Evolutionary conservation across 64 coral and sea anemone species (phyloP).

Genomic region (Actinia equina): DNA sequence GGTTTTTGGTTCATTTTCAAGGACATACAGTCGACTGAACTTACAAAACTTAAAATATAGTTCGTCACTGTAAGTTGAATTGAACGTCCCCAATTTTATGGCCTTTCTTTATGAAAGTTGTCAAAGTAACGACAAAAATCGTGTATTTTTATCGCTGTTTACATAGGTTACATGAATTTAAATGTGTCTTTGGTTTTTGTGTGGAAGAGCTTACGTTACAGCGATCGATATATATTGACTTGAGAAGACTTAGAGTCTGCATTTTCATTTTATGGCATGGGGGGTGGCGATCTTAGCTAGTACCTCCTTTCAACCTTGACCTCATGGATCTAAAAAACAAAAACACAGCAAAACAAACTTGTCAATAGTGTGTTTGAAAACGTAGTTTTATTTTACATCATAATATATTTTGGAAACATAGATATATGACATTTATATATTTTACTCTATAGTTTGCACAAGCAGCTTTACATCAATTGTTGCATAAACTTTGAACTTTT

Average conservation of each 20-base stretch:
- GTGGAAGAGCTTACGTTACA: not conserved
- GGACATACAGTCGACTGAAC: not conserved
- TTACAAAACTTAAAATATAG: not conserved
- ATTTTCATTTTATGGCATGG: not conserved
- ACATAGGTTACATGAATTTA: constrained; percentile 2
- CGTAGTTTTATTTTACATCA: not conserved
- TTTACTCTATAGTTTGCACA: not conserved
- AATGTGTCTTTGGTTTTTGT: not conserved
- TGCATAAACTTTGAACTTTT: not conserved
- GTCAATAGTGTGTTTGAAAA: not conserved
- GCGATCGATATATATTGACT: not conserved
- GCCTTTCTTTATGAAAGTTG: constrained; percentile 3
- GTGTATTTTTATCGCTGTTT: not conserved
- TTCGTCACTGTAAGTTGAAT: not conserved
- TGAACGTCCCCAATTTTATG: not conserved
- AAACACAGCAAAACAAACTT: not conserved
- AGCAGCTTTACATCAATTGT: no score
- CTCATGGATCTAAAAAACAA: not conserved
- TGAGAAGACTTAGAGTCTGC: not conserved
- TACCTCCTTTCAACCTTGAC: constrained; percentile 25
- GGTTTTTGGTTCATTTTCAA: not conserved
- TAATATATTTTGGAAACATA: not conserved
- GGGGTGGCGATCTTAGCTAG: not conserved
- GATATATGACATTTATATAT: not conserved
- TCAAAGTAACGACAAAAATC: not conserved